Base-by-base conservation (phyloP, 2,888 invertebrate species). In the Hirtodrosophila trivittata region DNA sequence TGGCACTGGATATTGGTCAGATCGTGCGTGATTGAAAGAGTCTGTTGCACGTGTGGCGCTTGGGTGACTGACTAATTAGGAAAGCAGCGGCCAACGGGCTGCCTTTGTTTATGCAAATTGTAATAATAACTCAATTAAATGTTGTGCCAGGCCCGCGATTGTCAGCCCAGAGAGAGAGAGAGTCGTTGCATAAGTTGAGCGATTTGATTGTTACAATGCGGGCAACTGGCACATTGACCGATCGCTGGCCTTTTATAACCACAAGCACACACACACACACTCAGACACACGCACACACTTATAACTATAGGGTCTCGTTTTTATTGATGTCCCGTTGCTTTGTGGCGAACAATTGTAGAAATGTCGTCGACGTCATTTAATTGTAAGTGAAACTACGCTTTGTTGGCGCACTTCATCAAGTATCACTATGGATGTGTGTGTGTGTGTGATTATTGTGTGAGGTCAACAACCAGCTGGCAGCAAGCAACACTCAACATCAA, bases 171-270 rank as follows among this genome's bases (percentile, higher is more conserved):
- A 12, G 38, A 28, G 13, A 33, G 33, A 28, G 16, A 18, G 37
- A 8, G 38, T 43, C 33, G 55, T 78, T 76, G 77, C 73, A 72
- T 74, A 69, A 74, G 56, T 21, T 54, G 57, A 56, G 57, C 69
- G 46, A 42, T 68, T 74, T 74, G 84, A 81, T 81, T 77, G 75
- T 55, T 30, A 45, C 57, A 75, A 86, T 85, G 83, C 83, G 86
- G 87, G 86, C 83, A 83, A 87, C 71, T 87, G 80, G 83, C 83
- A 80, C 82, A 82, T 78, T 85, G 82, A 83, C 87, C 83, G 87
- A 69, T 55, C 68, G 57, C 75, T 73, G 75, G 72, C 66, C 72
- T 66, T 57, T 71, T 65, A 37, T 75, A 47, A 69, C 57, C 66
- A 41, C 70, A 68, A 54, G 26, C 38, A 45, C 12, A 42, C n/a